These are phyloP conservation scores for Chlorops oryzae DNA, from an alignment of 1,140 invertebrate species.

Conservation along the genomic window DNA sequence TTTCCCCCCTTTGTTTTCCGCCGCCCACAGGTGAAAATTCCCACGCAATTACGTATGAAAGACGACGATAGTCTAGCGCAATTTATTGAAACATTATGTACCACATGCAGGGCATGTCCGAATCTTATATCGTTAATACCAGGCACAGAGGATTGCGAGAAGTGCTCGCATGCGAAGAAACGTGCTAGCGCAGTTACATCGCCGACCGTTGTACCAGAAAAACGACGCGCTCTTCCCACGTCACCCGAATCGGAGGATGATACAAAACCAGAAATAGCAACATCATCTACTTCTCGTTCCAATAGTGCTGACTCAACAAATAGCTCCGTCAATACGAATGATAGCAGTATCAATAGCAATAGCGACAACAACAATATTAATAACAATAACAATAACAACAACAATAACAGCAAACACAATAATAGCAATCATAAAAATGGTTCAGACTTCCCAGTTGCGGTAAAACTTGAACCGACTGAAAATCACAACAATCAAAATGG, in stretches of 20 bases:
- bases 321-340: too few species aligned
- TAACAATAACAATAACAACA: background rate
- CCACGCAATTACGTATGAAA: slow-evolving; percentile 39
- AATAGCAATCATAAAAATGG: slow-evolving; percentile 13
- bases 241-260: too few species aligned
- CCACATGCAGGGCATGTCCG: slow-evolving; percentile 45
- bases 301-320: background rate
- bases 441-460: slow-evolving; percentile 15
- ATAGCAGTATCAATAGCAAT: slow-evolving; percentile 19
- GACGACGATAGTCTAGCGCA: slow-evolving; percentile 41
- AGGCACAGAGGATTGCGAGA: slow-evolving; percentile 45
- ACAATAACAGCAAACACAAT: slow-evolving; percentile 13
- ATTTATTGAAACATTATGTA: slow-evolving; percentile 45
- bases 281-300: slow-evolving; percentile 6
- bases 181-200: slow-evolving; percentile 25
- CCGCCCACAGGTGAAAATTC: slow-evolving; percentile 38
- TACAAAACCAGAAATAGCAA: slow-evolving; percentile 12
- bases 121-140: slow-evolving; percentile 44
- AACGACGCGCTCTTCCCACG: slow-evolving; percentile 21
- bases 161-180: slow-evolving; percentile 37
- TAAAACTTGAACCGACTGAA: slow-evolving; percentile 33
- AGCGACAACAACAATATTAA: slow-evolving; percentile 13
- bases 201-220: slow-evolving; percentile 37
- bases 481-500: slow-evolving; percentile 11
- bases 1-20: background rate